Percentiles rank a stretch among this genome's conserved stretches.
phyloP scores from a whole-genome alignment of 2,113 vertebrate genomes.

The Toxotes chatareus region DNA sequence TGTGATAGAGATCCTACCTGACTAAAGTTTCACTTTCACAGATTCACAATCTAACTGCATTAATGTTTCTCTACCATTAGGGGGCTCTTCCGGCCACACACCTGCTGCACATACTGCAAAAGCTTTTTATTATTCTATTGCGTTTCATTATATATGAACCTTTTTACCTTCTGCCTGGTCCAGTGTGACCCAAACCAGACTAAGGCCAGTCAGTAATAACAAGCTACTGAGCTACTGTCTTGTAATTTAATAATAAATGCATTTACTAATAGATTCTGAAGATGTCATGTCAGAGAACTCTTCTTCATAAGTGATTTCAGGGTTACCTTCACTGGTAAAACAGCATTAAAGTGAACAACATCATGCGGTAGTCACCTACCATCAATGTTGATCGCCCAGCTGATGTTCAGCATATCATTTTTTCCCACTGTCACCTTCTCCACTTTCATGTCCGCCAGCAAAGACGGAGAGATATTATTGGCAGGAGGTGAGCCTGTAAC shows the following conservation, averaged over 20 bases:
- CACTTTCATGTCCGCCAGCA: conserved; percentile 60
- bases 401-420: conserved; percentile 77
- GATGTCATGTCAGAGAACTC: not conserved
- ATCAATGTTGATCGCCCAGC: conserved; percentile 85
- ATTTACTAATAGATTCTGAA: not conserved
- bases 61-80: not conserved
- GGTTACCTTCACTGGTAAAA: not conserved
- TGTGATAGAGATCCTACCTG: not conserved
- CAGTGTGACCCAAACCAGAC: not conserved
- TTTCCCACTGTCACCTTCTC: conserved; percentile 7
- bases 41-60: too few relatives aligned
- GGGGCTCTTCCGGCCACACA: not conserved
- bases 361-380: conserved; percentile 66
- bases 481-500: not conserved
- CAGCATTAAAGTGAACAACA: not conserved
- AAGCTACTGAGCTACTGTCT: too few relatives aligned
- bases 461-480: conserved; percentile 55
- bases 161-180: not conserved
- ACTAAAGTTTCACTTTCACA: too few relatives aligned
- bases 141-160: not conserved
- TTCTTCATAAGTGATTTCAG: not conserved
- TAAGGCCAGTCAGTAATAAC: not conserved
- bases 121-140: too few relatives aligned
- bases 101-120: too few relatives aligned
- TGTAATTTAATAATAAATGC: too few relatives aligned